A percentile compares a stretch with the other conserved stretches of the same genome.
phyloP scores from a whole-genome alignment of 2,113 vertebrate species.

The Grus americana region DNA sequence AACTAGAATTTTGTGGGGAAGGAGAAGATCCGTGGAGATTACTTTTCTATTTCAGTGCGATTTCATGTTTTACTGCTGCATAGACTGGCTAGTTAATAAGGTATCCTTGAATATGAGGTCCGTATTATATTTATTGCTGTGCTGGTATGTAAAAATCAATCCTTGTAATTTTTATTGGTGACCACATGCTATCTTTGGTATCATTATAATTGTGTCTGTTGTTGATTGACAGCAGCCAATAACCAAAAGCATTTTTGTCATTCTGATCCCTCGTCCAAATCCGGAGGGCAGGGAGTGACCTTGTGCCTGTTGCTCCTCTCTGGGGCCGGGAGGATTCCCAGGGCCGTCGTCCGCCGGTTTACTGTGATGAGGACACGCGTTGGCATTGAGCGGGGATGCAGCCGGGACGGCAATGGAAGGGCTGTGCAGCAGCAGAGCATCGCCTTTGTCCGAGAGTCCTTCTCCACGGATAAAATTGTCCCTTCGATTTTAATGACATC shows the following conservation, averaged over 20 bases:
- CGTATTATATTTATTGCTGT: slow-evolving; percentile 9
- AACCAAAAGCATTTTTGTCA: not conserved
- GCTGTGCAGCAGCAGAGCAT: not conserved
- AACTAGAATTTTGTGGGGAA: slow-evolving; percentile 19
- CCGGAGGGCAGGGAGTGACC: not conserved
- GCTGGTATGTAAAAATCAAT: slow-evolving; percentile 4
- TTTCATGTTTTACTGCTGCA: slow-evolving; percentile 53
- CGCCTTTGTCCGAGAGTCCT: not conserved
- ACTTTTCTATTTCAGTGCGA: slow-evolving; percentile 38
- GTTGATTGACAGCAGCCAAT: slow-evolving; percentile 26
- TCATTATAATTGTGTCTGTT: not conserved
- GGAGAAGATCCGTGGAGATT: slow-evolving; percentile 26
- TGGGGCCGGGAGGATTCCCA: not conserved
- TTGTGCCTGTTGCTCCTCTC: not conserved
- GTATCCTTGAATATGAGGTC: slow-evolving; percentile 10
- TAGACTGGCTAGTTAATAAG: slow-evolving; percentile 20
- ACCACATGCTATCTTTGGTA: not conserved
- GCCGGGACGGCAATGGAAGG: rapidly evolving
- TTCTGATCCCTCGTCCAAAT: not conserved
- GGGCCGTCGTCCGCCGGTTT: rapidly evolving
- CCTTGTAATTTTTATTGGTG: not conserved
- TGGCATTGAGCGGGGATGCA: rapidly evolving
- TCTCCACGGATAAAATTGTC: not conserved
- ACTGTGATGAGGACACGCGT: not conserved
- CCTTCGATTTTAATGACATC: not conserved